A percentile compares a stretch with the other conserved stretches of the same genome.
Evolutionary conservation across 2,113 vertebrate genomes (phyloP).

Genomic region (Leptobrachium ailaonicum): DNA sequence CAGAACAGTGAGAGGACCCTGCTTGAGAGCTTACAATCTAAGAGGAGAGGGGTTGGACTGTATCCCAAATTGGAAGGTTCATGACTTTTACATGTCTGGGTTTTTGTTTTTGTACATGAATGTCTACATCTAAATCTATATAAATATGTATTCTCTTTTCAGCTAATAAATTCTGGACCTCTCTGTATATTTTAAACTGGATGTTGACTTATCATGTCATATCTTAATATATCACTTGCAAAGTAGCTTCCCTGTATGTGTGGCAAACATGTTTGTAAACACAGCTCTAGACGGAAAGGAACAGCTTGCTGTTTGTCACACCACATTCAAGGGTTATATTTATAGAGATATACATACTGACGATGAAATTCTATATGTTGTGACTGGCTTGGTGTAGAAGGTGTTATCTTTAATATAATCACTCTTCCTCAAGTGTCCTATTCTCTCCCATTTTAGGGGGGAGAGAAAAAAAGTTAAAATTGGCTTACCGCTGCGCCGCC

Average conservation of each 20-base stretch:
- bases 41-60: too few relatives aligned
- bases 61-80: too few relatives aligned
- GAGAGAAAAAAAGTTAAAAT: constrained; percentile 38
- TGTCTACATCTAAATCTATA: too few relatives aligned
- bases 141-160: background rate
- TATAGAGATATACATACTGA: background rate
- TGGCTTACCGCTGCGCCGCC: constrained; percentile 33
- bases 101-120: too few relatives aligned
- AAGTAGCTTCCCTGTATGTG: constrained; percentile 7
- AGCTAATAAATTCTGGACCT: background rate
- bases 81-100: too few relatives aligned
- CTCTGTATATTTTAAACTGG: background rate
- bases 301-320: constrained; percentile 34
- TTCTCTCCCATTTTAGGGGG: constrained; percentile 40
- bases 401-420: constrained; percentile 23
- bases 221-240: constrained; percentile 8
- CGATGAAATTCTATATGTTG: constrained; percentile 21
- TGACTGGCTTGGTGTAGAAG: constrained; percentile 22
- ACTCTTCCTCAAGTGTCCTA: constrained; percentile 5
- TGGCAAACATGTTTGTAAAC: constrained; percentile 30
- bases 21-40: too few relatives aligned
- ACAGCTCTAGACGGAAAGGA: constrained; percentile 17
- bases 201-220: constrained; percentile 1
- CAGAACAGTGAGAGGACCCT: too few relatives aligned
- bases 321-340: constrained; percentile 11